Evolutionary conservation across 2,113 vertebrate genomes (phyloP).

Genomic region (Pardalotus punctatus): DNA sequence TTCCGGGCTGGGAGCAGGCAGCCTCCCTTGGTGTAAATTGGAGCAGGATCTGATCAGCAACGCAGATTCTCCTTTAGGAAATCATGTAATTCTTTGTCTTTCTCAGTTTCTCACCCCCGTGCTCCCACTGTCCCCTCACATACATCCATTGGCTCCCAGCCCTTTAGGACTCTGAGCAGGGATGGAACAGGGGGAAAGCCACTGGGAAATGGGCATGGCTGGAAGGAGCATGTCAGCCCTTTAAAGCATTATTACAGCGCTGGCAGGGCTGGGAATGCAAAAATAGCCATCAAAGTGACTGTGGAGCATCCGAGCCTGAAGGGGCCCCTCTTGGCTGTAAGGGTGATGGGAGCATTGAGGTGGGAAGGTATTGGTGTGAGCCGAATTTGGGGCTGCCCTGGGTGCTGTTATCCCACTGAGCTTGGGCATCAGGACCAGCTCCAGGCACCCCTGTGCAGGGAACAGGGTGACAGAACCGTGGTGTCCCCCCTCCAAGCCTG

Average conservation of each 20-base stretch:
- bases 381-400: not conserved
- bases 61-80: not conserved
- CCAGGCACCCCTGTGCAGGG: not conserved
- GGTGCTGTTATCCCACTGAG: not conserved
- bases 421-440: not conserved
- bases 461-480: rapidly evolving
- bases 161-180: not conserved
- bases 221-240: not conserved
- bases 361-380: not conserved
- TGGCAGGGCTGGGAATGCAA: not conserved
- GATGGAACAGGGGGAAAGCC: not conserved
- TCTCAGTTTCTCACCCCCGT: not conserved
- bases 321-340: not conserved
- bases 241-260: not conserved
- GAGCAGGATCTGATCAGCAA: not conserved
- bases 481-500: not conserved
- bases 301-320: not conserved
- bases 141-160: rapidly evolving
- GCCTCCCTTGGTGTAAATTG: not conserved
- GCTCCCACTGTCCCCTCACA: not conserved
- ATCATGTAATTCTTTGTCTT: not conserved
- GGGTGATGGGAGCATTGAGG: rapidly evolving
- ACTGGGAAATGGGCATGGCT: not conserved
- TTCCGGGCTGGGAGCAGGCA: not conserved
- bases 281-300: not conserved